phyloP scores from a whole-genome alignment of 2,888 invertebrate species.

The Listrodromus nycthemerus region DNA sequence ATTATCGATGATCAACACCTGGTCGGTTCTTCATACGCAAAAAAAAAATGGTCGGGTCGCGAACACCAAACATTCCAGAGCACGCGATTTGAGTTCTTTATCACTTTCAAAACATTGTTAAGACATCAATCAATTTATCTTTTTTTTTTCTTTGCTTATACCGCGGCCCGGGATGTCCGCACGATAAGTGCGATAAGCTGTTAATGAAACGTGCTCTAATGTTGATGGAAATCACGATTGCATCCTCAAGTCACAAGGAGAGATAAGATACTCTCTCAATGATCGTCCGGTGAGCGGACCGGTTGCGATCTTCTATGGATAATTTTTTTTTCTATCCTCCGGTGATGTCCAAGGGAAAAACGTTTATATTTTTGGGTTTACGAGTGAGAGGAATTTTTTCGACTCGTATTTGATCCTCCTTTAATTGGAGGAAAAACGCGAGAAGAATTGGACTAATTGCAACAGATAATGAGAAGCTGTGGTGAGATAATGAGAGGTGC shows the following conservation, averaged over 20 bases:
- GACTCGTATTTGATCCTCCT: neutral
- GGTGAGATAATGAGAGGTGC: neutral
- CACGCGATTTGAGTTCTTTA: neutral
- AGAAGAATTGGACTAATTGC: neutral
- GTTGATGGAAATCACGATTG: neutral
- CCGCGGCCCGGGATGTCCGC: neutral
- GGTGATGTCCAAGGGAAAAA: neutral
- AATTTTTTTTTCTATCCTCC: neutral
- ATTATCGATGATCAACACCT: constrained; percentile 30
- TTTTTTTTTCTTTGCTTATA: neutral
- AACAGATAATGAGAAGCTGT: neutral
- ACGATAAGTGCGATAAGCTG: neutral
- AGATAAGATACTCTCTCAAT: neutral
- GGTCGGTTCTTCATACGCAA: neutral
- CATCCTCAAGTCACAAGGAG: neutral
- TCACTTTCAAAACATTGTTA: constrained; percentile 12
- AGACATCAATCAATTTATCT: neutral
- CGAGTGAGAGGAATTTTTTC: neutral
- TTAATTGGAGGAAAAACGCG: neutral
- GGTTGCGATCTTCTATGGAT: neutral
- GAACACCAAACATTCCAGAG: neutral
- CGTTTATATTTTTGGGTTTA: neutral
- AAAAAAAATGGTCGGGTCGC: neutral
- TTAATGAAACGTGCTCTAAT: neutral
- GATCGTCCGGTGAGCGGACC: neutral